Base-by-base conservation (phyloP, 2,888 invertebrate species). In the Drosophila meridiana region DNA sequence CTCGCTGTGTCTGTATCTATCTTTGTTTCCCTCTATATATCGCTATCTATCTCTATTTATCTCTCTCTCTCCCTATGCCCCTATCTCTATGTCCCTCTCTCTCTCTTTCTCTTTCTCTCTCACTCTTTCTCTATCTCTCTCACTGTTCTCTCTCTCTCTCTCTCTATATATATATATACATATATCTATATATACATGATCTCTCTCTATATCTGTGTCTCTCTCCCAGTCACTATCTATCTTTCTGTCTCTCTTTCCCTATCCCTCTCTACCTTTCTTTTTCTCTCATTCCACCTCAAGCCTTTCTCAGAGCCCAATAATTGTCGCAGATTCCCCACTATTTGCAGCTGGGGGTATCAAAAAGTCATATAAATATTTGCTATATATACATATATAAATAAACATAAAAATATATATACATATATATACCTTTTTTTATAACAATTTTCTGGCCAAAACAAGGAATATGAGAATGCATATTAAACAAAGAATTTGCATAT, bases 391-490 rank as follows among this genome's bases (percentile, higher is more conserved):
- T 28, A 2, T 28, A 26, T 26, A 13, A 2, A 3, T 28, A 26
- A 30, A 42, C 4, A 30, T n/a, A 50, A n/a, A 50, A 9, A 50
- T 50, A 50, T 20, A 47, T 47, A 47, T 9, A 43, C 9, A 8
- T 43, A n/a, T 20, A 9, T 52, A 52, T 20, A 26, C 3, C 7
- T 42, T 52, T 43, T 43, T 53, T 69, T 57, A 58, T 57, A 42
- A 50, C 11, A 34, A 42, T 58, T 68, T 61, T 56, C 5, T 57
- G 40, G 45, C 42, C 61, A 69, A 60, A 45, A n/a, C n/a, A n/a
- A n/a, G 32, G 9, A 45, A 64, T 68, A 60, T 47, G 53, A 70
- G 73, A 73, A 52, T 64, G 53, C 69, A 76, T 72, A 56, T 57
- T 50, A 64, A 69, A 63, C 68, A 55, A 64, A 64, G 60, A 38